Conservation (phyloP, 2,797 vertebrate genomes). For the Notolepis coatsorum region DNA sequence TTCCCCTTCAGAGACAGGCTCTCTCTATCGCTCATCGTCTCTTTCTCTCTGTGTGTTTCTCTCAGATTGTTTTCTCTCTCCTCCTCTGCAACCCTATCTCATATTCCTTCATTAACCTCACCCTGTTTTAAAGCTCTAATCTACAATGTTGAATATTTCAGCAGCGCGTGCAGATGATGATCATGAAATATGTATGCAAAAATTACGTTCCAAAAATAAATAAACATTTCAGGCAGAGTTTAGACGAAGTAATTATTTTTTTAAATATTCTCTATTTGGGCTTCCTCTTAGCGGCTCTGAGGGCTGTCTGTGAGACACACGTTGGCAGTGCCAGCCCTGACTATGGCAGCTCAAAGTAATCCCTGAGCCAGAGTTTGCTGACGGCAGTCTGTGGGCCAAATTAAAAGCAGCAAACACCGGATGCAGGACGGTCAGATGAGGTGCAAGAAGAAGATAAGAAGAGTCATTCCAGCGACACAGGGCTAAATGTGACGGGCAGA, state of each 20-base stretch:
- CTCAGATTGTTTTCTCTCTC: too few relatives aligned
- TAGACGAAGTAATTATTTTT: background rate
- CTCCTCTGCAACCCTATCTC: too few relatives aligned
- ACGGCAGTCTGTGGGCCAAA: conserved; percentile 32
- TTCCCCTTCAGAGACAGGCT: too few relatives aligned
- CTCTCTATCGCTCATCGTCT: too few relatives aligned
- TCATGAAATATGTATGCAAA: conserved; percentile 9
- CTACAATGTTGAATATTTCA: background rate
- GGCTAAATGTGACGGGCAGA: conserved; percentile 11
- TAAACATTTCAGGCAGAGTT: background rate
- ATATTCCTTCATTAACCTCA: background rate
- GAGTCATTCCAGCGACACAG: conserved; percentile 13
- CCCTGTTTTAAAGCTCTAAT: background rate
- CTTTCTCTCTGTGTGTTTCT: too few relatives aligned
- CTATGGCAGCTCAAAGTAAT: conserved; percentile 28
- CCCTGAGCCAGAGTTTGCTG: conserved; percentile 1
- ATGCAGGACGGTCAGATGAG: conserved; percentile 35
- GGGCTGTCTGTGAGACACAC: conserved; percentile 5
- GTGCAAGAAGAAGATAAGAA: conserved; percentile 36
- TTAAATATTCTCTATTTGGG: background rate
- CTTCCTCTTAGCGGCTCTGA: background rate
- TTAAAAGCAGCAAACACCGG: conserved; percentile 42
- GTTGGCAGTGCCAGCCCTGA: background rate
- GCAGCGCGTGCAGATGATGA: background rate
- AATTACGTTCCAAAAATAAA: background rate